Evolutionary conservation across 2,888 invertebrate genomes (phyloP).

Genomic region (Troides aeacus): DNA sequence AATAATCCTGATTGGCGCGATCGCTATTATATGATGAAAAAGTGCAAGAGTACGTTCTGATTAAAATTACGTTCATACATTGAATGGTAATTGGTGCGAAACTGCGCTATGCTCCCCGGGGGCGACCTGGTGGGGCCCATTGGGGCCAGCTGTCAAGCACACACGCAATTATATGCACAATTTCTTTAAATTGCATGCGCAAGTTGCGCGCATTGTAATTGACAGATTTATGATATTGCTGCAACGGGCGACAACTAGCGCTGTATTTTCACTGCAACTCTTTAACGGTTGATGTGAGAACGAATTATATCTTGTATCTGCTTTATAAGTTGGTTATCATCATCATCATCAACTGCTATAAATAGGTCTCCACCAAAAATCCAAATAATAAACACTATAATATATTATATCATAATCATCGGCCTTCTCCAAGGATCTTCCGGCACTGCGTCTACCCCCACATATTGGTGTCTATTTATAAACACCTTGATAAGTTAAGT

Average conservation of each 20-base stretch:
- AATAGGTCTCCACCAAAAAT: no score
- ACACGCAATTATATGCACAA: constrained; percentile 30
- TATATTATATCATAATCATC: no score
- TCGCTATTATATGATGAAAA: constrained; percentile 28
- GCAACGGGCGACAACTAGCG: constrained; percentile 17
- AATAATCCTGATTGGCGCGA: constrained; percentile 24
- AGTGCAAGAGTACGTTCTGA: constrained; percentile 19
- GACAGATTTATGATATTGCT: constrained; percentile 30
- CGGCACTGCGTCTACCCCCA: no score
- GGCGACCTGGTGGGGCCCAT: constrained; percentile 20
- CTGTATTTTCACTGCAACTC: constrained; percentile 19
- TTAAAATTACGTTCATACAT: constrained; percentile 15
- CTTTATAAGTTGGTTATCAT: background rate
- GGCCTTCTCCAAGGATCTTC: no score
- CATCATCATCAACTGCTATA: no score
- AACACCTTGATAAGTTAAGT: no score
- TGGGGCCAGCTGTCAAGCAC: constrained; percentile 30
- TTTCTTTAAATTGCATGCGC: constrained; percentile 27
- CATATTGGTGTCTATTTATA: no score
- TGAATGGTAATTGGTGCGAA: constrained; percentile 23
- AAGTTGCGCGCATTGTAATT: constrained; percentile 29
- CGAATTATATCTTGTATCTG: background rate
- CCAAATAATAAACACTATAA: no score
- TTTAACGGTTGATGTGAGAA: constrained; percentile 3
- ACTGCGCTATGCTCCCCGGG: constrained; percentile 8